Evolutionary conservation across 1,140 invertebrate species (phyloP).

Genomic region (Drosophila kanapiae): DNA sequence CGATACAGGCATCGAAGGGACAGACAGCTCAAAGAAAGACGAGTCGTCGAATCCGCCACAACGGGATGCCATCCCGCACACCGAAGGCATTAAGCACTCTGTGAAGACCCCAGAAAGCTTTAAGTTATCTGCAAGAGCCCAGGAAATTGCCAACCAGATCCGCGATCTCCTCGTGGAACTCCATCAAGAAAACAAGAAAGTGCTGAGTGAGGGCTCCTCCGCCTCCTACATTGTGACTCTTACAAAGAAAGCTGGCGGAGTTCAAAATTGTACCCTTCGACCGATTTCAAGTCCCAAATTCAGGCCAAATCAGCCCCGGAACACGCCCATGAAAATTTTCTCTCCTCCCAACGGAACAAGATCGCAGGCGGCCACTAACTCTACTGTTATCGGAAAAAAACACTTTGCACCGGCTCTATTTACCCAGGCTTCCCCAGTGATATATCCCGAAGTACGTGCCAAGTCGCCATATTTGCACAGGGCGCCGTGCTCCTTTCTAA

Average conservation of each 20-base stretch:
- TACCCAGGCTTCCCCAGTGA: too few relatives aligned
- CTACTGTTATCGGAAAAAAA: not conserved
- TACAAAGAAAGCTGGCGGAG: not conserved
- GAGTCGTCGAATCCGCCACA: not conserved
- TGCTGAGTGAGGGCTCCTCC: not conserved
- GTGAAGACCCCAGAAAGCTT: not conserved
- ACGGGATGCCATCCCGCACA: too few relatives aligned
- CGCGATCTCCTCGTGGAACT: slow-evolving; percentile 39
- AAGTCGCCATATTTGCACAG: slow-evolving; percentile 1
- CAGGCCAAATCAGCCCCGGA: too few relatives aligned
- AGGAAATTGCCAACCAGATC: slow-evolving; percentile 35
- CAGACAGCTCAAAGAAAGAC: not conserved
- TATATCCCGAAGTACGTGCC: not conserved
- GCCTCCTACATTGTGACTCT: slow-evolving; percentile 52
- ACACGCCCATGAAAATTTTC: not conserved
- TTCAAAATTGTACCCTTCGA: slow-evolving; percentile 21
- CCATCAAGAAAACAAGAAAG: not conserved
- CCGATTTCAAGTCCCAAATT: not conserved
- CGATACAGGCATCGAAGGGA: not conserved
- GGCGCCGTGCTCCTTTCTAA: not conserved
- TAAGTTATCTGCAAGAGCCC: not conserved
- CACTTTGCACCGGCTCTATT: not conserved
- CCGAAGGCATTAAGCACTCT: too few relatives aligned
- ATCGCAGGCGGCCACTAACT: not conserved
- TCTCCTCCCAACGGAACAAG: not conserved